These are phyloP conservation scores for Coturnix japonica DNA, from an alignment of 2,113 vertebrate species.

Conservation along the genomic window DNA sequence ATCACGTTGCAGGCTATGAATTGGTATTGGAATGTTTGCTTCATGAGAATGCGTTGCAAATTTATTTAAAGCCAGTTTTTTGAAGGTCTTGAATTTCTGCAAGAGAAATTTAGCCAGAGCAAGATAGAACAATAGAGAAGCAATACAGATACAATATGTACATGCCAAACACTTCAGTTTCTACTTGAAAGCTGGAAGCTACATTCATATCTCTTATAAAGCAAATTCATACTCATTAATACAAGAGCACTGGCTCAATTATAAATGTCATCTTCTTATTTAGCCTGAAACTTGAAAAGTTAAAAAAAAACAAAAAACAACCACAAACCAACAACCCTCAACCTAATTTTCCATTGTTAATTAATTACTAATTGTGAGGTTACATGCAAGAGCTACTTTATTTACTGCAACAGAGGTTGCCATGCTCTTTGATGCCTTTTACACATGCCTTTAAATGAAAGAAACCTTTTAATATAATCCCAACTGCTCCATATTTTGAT, in stretches of 20 bases:
- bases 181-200: not conserved
- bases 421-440: not conserved
- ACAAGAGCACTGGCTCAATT: not conserved
- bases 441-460: not conserved
- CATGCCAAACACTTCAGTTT: not conserved
- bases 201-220: not conserved
- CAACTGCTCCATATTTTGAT: not conserved
- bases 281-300: not conserved
- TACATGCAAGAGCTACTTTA: not conserved
- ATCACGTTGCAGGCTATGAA: rapidly evolving
- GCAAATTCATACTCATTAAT: not conserved
- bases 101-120: not conserved
- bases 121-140: not conserved
- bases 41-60: not conserved
- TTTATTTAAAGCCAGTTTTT: not conserved
- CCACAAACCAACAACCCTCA: not conserved
- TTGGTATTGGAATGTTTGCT: not conserved
- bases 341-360: not conserved
- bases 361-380: not conserved
- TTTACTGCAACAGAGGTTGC: not conserved
- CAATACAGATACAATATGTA: rapidly evolving
- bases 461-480: not conserved
- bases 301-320: too few species aligned
- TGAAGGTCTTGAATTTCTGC: not conserved
- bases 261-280: not conserved